Percentiles rank a stretch among this genome's conserved stretches.
Conservation (phyloP, 35 echinoderm and acorn worm species). For the Acanthaster planci region DNA sequence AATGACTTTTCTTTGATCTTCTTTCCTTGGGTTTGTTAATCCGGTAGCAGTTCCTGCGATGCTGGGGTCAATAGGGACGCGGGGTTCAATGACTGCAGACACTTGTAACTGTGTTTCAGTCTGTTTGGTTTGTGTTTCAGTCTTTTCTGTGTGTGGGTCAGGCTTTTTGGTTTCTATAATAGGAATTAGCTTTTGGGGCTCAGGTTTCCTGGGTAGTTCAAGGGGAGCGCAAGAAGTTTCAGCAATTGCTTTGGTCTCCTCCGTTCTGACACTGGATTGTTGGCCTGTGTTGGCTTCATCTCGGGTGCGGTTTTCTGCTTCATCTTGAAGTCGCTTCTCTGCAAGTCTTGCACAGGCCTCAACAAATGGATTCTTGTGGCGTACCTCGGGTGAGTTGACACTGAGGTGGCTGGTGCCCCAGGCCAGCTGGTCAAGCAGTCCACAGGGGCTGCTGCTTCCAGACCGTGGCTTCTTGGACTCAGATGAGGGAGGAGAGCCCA, state of each 20-base stretch:
- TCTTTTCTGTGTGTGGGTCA: not conserved
- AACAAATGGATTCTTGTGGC: constrained; percentile 85
- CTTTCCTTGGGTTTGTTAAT: not conserved
- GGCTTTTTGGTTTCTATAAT: constrained; percentile 5
- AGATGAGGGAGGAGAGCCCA: constrained; percentile 47
- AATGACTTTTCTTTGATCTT: not conserved
- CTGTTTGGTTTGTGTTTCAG: not conserved
- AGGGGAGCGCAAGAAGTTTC: not conserved
- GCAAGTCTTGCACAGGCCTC: constrained; percentile 88
- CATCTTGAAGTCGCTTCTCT: constrained; percentile 36
- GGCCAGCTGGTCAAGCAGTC: constrained; percentile 63
- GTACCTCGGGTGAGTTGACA: constrained; percentile 89
- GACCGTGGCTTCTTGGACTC: constrained; percentile 79
- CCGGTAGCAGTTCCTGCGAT: not conserved
- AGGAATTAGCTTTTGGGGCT: not conserved
- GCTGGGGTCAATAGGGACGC: not conserved
- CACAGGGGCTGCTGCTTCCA: constrained; percentile 64
- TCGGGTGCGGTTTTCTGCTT: not conserved
- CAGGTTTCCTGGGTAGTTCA: not conserved
- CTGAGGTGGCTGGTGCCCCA: constrained; percentile 90
- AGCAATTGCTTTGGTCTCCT: not conserved
- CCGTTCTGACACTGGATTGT: not conserved
- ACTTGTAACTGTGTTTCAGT: not conserved
- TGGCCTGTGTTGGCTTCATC: not conserved
- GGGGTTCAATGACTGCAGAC: not conserved